Base-by-base conservation (phyloP, 2,113 vertebrate genomes). In the Corythornis vintsioides region DNA sequence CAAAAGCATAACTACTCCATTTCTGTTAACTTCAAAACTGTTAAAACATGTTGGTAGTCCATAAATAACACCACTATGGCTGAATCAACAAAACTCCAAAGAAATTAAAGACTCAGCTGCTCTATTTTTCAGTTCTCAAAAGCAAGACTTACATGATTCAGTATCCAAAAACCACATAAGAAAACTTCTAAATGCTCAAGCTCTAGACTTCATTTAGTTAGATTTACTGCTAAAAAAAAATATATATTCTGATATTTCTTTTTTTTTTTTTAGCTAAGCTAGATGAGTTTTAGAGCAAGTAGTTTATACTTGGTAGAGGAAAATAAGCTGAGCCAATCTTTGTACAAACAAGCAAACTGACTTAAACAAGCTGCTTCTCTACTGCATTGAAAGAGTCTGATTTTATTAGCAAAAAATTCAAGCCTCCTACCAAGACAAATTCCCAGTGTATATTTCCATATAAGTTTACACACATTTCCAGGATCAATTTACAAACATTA, bases 51-150 rank as follows among this genome's bases (percentile, higher is more conserved):
- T 65, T 81, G 66, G 64, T 83, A 77, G 82, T 29, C 48, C 91
- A 63, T 56, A 70, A 89, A 83, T 74, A 77, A 95, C 88, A 88
- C 12, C 60, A 90, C 52, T 40, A 56, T 66, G 88, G 76, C 70
- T 95, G 52, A 90, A 78, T 69, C 66, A 93, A 61, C 63, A 81
- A 92, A 73, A 83, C 8, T 13, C 33, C n/a, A 83, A 63, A 83
- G 60, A 76, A 70, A 84, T 63, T 78, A 55, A 50, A 77, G 45
- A 65, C 35, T 81, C 57, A 73, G 29, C 40, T 91, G 56, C 13
- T 77, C 50, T 72, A 42, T 43, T 86, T 86, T 72, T 84, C 33
- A 65, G 40, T 72, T 60, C 52, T 73, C 19, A 85, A 88, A 88
- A 89, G 69, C 13, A 77, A 79, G 50, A 85, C 4, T 45, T 77